Percentiles rank a stretch among this genome's conserved stretches.
Evolutionary conservation across 2,113 vertebrate species (phyloP).

Genomic region (Talpa occidentalis): DNA sequence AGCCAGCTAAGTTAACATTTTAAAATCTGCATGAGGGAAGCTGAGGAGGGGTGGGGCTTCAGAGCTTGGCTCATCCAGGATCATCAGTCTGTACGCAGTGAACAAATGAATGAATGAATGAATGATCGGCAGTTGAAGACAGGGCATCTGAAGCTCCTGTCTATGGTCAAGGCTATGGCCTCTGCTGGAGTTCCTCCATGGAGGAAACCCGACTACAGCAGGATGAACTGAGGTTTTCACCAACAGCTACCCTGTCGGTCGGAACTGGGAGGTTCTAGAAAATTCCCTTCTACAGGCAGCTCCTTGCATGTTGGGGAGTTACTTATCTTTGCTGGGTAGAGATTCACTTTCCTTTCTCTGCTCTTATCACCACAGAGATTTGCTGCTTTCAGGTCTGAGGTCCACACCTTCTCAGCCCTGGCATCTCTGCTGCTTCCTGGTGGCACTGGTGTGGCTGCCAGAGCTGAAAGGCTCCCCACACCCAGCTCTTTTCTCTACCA

Average conservation of each 20-base stretch:
- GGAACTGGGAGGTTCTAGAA: background rate
- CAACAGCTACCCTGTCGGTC: background rate
- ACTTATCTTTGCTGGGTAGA: background rate
- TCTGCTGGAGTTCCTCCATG: background rate
- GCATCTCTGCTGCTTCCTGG: too few species aligned
- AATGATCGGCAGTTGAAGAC: too few species aligned
- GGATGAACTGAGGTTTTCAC: background rate
- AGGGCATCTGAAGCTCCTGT: background rate
- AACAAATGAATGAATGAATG: background rate
- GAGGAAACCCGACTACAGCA: background rate
- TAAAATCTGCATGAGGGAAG: background rate
- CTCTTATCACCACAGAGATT: too few species aligned
- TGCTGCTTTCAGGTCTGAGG: too few species aligned
- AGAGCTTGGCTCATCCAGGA: background rate
- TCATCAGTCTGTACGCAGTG: accelerated
- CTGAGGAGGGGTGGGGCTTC: background rate
- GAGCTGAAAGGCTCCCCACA: background rate
- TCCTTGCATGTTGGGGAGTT: background rate
- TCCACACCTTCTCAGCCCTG: too few species aligned
- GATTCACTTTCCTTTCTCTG: too few species aligned
- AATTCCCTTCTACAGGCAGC: background rate
- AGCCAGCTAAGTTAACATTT: background rate
- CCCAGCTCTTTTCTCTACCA: too few species aligned
- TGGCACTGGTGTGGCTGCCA: background rate
- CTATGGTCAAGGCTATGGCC: background rate